Percentiles rank a stretch among this genome's conserved stretches.
These are phyloP conservation scores for Dendrolimus punctatus DNA, from an alignment of 1,140 invertebrate genomes.

Conservation along the genomic window DNA sequence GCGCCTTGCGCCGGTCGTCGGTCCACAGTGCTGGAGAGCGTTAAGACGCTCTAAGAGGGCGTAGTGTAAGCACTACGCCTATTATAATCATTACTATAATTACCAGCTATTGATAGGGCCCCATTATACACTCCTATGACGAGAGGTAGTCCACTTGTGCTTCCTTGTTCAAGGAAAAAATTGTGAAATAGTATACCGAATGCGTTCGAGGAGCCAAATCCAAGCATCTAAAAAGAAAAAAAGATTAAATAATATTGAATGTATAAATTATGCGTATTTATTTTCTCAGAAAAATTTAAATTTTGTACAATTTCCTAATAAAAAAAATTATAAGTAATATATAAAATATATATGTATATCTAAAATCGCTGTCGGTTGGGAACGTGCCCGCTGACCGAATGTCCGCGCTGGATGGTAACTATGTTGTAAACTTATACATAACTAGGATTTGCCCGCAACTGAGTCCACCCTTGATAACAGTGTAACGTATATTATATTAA, in stretches of 20 bases:
- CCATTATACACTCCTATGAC: conserved; percentile 76
- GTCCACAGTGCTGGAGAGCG: neutral
- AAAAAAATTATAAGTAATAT: no score
- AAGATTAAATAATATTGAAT: neutral
- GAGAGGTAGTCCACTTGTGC: conserved; percentile 73
- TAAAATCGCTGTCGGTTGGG: no score
- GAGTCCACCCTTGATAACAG: no score
- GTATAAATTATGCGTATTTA: neutral
- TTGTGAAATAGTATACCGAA: conserved; percentile 79
- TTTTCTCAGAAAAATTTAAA: neutral
- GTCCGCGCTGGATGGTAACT: no score
- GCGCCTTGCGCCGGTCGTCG: no score
- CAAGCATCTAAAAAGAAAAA: conserved; percentile 65
- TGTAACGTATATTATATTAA: no score
- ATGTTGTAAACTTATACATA: no score
- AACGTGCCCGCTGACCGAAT: no score
- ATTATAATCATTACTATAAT: neutral
- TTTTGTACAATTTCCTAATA: no score
- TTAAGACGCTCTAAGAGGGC: neutral
- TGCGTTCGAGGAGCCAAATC: conserved; percentile 72
- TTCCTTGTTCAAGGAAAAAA: conserved; percentile 74
- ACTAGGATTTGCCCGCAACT: no score
- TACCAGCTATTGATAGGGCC: conserved; percentile 73
- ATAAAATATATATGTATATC: no score
- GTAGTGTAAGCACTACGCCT: neutral